Evolutionary conservation across 64 coral and sea anemone genomes (phyloP), one percentile per base, ranked within the genome.

Genomic region (Stichodactyla helianthus): DNA sequence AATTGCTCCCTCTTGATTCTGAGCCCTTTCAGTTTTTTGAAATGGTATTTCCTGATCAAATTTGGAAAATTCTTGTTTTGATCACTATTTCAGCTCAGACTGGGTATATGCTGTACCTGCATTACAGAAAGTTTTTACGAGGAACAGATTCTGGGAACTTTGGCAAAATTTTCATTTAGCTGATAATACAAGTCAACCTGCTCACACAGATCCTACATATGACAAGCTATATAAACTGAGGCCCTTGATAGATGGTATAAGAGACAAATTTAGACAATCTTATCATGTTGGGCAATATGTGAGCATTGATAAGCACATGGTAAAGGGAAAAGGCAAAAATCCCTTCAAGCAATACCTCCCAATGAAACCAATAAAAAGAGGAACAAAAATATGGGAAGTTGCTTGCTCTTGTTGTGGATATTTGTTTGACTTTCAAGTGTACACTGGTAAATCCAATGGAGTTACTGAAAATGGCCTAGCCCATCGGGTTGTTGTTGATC

Each of bases 341-440:
- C 56, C 77, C 20, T 82, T 89, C 59, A 89, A 89, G n/a, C 77
- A 89, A 51, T 89, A 89, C 60, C 26, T 89, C 11, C 78, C 87
- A 5, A 89, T 64, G 55, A 89, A 89, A 68, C 87, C 87, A 19
- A 89, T 82, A 25, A 88, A 88, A 68, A 44, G 78, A 67, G 87
- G 78, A 50, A 65, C 60, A 20, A 89, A 89, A 82, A 19, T 82
- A 13, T 89, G 87, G 78, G 55, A 31, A 27, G 26, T 74, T 35
- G 83, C 25, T 14, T 85, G 83, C 12, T 85, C 83, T 6, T 87
- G 86, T 77, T 87, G 71, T 87, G 86, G 67, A 87, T 55, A 87
- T 20, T 26, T 87, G 10, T 87, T 57, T 77, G 86, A 87, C 52
- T 87, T 87, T 56, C 86, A 87, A 51, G 52, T 87, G 4, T 87